Conservation (phyloP, 2,888 invertebrate species). For the Nezara viridula region DNA sequence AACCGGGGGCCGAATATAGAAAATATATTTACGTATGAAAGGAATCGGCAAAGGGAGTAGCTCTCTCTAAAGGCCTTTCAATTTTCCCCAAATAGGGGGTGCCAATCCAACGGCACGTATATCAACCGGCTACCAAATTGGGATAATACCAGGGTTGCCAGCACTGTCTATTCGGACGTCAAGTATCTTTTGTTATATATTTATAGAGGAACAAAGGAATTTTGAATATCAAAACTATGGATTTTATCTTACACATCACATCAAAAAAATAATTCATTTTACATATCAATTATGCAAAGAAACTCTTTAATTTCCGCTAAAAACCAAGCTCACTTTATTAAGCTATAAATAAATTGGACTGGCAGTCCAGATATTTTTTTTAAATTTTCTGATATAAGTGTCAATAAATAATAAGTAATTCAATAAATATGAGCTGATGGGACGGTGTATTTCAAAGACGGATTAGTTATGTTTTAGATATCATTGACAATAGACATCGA, state of each 20-base stretch:
- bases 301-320: no score
- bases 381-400: no score
- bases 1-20: not conserved
- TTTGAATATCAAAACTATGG: not conserved
- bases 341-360: no score
- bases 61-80: not conserved
- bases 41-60: constrained; percentile 23
- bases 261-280: no score
- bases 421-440: no score
- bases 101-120: not conserved
- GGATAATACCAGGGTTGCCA: not conserved
- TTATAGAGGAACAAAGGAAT: not conserved
- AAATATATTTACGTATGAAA: constrained; percentile 36
- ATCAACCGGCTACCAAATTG: not conserved
- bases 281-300: no score
- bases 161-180: not conserved
- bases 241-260: not conserved
- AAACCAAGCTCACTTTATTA: no score
- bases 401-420: no score
- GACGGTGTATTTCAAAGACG: no score
- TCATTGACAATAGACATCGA: no score
- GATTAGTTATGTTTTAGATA: no score
- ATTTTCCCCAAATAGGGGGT: not conserved
- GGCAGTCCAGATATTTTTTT: no score
- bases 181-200: not conserved